Base-by-base conservation (phyloP, 2,113 vertebrate species). In the Columbina picui region DNA sequence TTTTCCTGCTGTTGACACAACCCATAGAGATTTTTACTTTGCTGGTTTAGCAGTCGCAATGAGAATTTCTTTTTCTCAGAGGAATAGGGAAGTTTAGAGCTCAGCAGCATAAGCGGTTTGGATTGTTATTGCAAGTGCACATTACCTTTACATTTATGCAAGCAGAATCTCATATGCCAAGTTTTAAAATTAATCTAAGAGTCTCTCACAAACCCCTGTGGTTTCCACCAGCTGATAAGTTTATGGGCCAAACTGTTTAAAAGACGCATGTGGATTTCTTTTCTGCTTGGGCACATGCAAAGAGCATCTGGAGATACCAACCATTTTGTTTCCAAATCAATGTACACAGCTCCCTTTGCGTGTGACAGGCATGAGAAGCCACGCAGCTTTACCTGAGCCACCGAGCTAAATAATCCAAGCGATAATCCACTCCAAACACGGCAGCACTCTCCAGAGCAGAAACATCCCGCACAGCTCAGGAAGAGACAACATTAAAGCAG, bases 81-180 rank as follows among this genome's bases (percentile, higher is more conserved):
- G 70, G 68, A 91, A 76, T 1, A 3, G 27, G 56, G 34, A 87
- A 87, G 55, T 87, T 92, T 90, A 91, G 89, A 96, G 73, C 82
- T 89, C 50, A 1, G 67, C 84, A 95, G 53, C 56, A 65, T 5
- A n/a, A 95, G 88, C 89, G n/a, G 17, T 75, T 95, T 43, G 12
- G 70, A 81, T 61, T 75, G 70, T 26, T 92, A 86, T 86, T 91
- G 59, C 74, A 87, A 89, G 73, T 2, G 7, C 87, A 64, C 56
- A 89, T 92, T 91, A 90, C 73, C 74, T 90, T 90, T 80, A 92
- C 82, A 90, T 93, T 87, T 91, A 95, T 91, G 90, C 93, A 91
- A 89, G 83, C 55, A 83, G 67, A 92, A 90, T 73, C 82, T 83
- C 76, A 36, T 15, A 68, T 47, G 76, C 65, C 87, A 89, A 53